Evolutionary conservation across 1,140 invertebrate genomes (phyloP), one percentile per base, ranked within the genome.

Genomic region (Uloborus diversus): DNA sequence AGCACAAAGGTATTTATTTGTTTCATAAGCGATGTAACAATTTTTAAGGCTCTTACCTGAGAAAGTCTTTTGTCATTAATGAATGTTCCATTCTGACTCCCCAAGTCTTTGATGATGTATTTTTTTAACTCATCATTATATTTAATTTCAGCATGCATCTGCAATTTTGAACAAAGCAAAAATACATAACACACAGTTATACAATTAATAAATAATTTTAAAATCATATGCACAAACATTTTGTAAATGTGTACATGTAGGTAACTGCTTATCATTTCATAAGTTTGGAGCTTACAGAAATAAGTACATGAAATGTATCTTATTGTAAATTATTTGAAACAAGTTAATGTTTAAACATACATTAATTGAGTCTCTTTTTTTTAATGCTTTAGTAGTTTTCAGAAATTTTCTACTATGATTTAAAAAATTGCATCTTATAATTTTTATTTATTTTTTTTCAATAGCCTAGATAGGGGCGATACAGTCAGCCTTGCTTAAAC

Each of bases 61-160:
- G 93, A 92, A 81, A 97, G 88, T 79, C 93, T 88, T 33, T 88
- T 89, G 0, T 93, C 92, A 87, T 97, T 95, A 3, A 97, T 84
- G 69, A 92, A 90, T 0, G 94, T 96, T 1, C 95, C 96, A 86
- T 96, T 96, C 84, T 93, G 90, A 35, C 94, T 96, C 9, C 94
- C 94, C 61, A 93, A 84, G 86, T 97, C 95, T n/a, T 90, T 88
- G 0, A 94, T 89, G 59, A 90, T 87, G 85, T 95, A 97, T 2
- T 87, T 85, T 17, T 87, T 87, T 7, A 79, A 61, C 3, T 83
- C 71, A 27, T 82, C 35, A 79, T 86, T 81, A 83, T 85, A 89
- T 17, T 57, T 80, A 27, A 89, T 85, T 84, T 91, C 91, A 17
- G 94, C 90, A 86, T 97, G 95, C 81, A 91, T 86, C 90, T 94